Conservation (phyloP, 2,797 vertebrate species). For the Chelmon rostratus region DNA sequence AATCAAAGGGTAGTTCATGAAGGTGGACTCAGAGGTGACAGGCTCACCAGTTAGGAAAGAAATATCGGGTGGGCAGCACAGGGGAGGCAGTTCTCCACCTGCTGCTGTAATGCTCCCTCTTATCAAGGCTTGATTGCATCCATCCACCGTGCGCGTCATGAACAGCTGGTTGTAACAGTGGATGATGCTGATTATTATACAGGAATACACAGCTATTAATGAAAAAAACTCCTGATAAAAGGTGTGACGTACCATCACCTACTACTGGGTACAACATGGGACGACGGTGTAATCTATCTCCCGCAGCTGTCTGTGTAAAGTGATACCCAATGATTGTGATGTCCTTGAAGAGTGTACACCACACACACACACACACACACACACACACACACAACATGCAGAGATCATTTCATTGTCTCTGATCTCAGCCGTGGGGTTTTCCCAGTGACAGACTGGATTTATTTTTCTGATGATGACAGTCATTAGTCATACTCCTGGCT, state of each 20-base stretch:
- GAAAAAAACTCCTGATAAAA: not conserved
- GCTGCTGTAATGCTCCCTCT: conserved; percentile 47
- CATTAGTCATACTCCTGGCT: conserved; percentile 4
- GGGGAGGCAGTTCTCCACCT: conserved; percentile 52
- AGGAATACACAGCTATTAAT: conserved; percentile 12
- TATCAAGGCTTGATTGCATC: conserved; percentile 9
- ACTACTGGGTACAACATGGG: conserved; percentile 34
- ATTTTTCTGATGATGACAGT: conserved; percentile 38
- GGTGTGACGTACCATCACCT: conserved; percentile 15
- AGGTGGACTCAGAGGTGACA: conserved; percentile 67
- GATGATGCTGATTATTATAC: conserved; percentile 11
- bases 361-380: not conserved
- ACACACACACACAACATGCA: conserved; percentile 25
- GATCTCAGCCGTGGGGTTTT: conserved; percentile 51
- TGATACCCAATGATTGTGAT: conserved; percentile 70
- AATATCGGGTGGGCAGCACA: conserved; percentile 14
- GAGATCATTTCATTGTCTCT: conserved; percentile 62
- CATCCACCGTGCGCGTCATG: conserved; percentile 14
- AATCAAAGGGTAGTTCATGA: conserved; percentile 73
- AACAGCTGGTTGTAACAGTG: not conserved
- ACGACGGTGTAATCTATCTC: conserved; percentile 43
- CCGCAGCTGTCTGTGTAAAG: conserved; percentile 80
- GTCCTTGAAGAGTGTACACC: conserved; percentile 68
- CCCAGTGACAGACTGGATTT: conserved; percentile 49
- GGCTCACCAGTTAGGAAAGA: conserved; percentile 50